A percentile compares a stretch with the other conserved stretches of the same genome.
Evolutionary conservation across 2,113 vertebrate genomes (phyloP).

Genomic region (Platysternon megacephalum): DNA sequence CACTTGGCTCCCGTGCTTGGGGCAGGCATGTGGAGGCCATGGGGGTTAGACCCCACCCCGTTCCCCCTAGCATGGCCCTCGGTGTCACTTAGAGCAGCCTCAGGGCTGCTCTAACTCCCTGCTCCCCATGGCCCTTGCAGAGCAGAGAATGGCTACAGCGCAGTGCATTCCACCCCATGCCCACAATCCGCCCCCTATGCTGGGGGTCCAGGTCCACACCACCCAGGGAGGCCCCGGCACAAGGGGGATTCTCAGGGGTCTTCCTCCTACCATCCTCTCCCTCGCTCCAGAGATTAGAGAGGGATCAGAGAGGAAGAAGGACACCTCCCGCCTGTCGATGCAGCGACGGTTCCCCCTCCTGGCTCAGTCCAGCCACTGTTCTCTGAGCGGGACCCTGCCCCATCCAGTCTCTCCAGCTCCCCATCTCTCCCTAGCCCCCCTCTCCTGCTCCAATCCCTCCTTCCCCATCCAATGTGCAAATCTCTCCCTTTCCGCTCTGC

Average conservation of each 20-base stretch:
- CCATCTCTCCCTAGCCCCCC: background rate
- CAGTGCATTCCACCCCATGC: background rate
- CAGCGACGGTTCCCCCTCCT: background rate
- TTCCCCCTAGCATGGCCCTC: background rate
- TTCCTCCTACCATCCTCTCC: background rate
- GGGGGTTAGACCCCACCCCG: background rate
- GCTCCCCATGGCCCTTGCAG: background rate
- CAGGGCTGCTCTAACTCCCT: background rate
- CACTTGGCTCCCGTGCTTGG: background rate
- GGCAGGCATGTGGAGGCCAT: background rate
- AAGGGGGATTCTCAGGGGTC: too few species aligned
- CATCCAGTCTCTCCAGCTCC: background rate
- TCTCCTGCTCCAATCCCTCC: background rate
- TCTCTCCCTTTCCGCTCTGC: background rate
- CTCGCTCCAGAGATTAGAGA: background rate
- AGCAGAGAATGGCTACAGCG: background rate
- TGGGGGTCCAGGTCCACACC: background rate
- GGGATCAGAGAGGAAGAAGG: background rate
- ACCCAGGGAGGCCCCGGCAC: background rate
- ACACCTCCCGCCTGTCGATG: background rate
- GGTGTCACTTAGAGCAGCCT: background rate
- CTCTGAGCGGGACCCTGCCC: background rate
- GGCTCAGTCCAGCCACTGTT: background rate
- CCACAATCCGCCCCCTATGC: background rate
- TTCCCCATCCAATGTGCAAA: background rate